phyloP scores from a whole-genome alignment of 2,113 vertebrate species.

The Engystomops pustulosus region DNA sequence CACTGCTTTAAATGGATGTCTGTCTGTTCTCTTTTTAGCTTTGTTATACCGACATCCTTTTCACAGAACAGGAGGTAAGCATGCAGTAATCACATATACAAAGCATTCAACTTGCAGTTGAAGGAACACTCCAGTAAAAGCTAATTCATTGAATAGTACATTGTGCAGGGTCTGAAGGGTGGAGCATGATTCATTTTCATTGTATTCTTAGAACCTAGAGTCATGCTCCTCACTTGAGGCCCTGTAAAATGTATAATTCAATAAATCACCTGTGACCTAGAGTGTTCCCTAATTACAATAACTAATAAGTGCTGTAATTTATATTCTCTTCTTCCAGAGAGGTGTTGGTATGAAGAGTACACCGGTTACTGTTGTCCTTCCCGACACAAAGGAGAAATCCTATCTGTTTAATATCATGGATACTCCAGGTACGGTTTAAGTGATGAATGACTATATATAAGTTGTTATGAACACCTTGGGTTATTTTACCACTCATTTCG shows the following conservation, averaged over 20 bases:
- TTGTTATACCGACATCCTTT: constrained; percentile 97
- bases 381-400: constrained; percentile 95
- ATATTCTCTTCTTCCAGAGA: constrained; percentile 75
- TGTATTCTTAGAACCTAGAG: no score
- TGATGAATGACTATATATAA: neutral
- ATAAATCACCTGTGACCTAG: no score
- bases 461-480: neutral
- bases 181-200: no score
- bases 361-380: constrained; percentile 94
- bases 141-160: no score
- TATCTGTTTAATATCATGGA: constrained; percentile 99
- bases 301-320: no score
- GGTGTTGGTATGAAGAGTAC: constrained; percentile 98
- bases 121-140: no score
- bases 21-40: constrained; percentile 78
- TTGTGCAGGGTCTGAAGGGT: no score
- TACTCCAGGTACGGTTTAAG: constrained; percentile 84
- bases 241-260: no score
- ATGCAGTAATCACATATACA: no score
- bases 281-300: no score
- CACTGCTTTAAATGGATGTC: neutral
- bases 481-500: neutral
- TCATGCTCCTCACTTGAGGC: no score
- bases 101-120: no score
- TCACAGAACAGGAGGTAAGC: constrained; percentile 97